These are phyloP conservation scores for Sebastes iracundus DNA, from an alignment of 2,797 vertebrate genomes.

Conservation along the genomic window DNA sequence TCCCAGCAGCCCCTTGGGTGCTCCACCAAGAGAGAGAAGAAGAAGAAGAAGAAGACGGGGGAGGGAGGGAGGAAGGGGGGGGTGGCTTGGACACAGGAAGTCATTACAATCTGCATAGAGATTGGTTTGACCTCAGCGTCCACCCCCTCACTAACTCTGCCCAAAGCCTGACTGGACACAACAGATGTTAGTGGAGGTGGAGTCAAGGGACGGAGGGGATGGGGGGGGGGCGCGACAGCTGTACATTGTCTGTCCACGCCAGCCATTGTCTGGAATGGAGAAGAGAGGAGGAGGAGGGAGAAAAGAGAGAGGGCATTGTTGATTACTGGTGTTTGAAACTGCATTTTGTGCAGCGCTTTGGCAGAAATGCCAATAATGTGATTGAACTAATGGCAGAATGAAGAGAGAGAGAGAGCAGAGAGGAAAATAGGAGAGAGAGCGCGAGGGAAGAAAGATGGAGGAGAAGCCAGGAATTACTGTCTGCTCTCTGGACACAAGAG, in stretches of 20 bases:
- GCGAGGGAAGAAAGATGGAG: neutral
- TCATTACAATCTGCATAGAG: slow-evolving; percentile 71
- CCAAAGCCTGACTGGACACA: slow-evolving; percentile 72
- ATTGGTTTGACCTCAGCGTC: slow-evolving; percentile 73
- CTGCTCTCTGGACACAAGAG: slow-evolving; percentile 34
- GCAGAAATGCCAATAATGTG: slow-evolving; percentile 42
- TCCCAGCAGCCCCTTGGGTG: slow-evolving; percentile 54
- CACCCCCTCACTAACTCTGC: slow-evolving; percentile 51
- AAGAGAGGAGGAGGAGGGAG: neutral
- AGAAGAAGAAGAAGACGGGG: neutral
- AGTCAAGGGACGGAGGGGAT: slow-evolving; percentile 22
- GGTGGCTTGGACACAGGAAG: slow-evolving; percentile 69
- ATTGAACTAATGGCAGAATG: slow-evolving; percentile 40
- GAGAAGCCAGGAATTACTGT: neutral
- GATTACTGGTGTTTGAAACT: slow-evolving; percentile 43
- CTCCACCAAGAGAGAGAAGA: slow-evolving; percentile 26
- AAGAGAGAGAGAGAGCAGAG: slow-evolving; percentile 16
- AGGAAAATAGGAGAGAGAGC: slow-evolving; percentile 15
- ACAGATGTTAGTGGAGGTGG: slow-evolving; percentile 81
- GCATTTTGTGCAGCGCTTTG: slow-evolving; percentile 37
- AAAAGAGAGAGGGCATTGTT: slow-evolving; percentile 13
- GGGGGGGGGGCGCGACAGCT: slow-evolving; percentile 69
- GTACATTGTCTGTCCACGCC: slow-evolving; percentile 76
- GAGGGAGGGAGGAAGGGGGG: too few species aligned
- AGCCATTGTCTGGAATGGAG: slow-evolving; percentile 66